Percentiles rank a stretch among this genome's conserved stretches.
phyloP scores from a whole-genome alignment of 2,888 invertebrate species.

The Leptura quadrifasciata region DNA sequence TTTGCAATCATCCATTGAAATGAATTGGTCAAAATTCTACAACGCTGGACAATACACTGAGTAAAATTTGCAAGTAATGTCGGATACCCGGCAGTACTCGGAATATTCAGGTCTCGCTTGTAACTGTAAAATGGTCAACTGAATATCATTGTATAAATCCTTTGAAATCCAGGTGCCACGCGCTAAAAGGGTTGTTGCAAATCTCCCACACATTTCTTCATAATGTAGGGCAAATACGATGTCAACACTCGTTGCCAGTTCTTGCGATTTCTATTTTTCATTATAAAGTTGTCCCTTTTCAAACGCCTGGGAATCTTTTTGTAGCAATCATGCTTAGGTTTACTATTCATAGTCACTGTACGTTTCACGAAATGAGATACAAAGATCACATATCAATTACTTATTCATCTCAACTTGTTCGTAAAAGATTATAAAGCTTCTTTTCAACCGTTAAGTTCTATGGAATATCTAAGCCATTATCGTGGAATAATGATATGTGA shows the following conservation, averaged over 20 bases:
- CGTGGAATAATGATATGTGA: neutral
- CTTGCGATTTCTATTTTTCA: slow-evolving; percentile 38
- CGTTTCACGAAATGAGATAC: slow-evolving; percentile 28
- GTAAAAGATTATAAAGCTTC: slow-evolving; percentile 20
- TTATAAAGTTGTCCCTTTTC: slow-evolving; percentile 29
- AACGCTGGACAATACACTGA: slow-evolving; percentile 16
- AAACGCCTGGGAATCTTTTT: slow-evolving; percentile 32
- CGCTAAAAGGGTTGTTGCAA: slow-evolving; percentile 63
- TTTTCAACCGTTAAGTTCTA: slow-evolving; percentile 32
- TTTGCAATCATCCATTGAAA: neutral
- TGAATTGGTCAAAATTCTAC: slow-evolving; percentile 14
- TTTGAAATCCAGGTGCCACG: slow-evolving; percentile 67
- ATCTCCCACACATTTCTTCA: slow-evolving; percentile 63
- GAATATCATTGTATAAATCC: slow-evolving; percentile 50
- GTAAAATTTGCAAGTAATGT: slow-evolving; percentile 36
- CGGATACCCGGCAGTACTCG: neutral
- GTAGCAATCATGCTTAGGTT: slow-evolving; percentile 9
- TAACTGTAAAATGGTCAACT: slow-evolving; percentile 63
- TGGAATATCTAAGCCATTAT: slow-evolving; percentile 18
- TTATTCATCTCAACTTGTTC: slow-evolving; percentile 33
- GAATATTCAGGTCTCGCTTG: slow-evolving; percentile 16
- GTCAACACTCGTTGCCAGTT: slow-evolving; percentile 61
- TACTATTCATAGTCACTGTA: slow-evolving; percentile 17
- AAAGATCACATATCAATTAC: slow-evolving; percentile 33
- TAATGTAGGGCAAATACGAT: slow-evolving; percentile 66